Conservation (phyloP, 2,797 vertebrate genomes). For the Lates japonicus region DNA sequence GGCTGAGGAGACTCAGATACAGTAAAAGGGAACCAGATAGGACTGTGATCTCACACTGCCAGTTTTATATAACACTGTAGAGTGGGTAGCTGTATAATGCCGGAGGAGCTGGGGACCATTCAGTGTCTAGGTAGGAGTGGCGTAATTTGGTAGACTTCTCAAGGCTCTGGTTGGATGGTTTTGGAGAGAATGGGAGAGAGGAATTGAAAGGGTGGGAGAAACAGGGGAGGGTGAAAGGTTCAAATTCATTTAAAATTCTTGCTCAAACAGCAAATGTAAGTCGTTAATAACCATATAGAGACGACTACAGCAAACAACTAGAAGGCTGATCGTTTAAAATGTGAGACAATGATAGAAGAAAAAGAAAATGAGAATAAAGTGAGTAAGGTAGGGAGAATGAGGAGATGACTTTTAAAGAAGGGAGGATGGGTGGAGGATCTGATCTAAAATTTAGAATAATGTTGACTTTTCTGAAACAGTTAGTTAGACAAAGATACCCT, state of each 20-base stretch:
- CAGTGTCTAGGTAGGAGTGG: constrained; percentile 45
- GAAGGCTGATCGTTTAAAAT: background rate
- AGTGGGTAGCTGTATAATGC: constrained; percentile 47
- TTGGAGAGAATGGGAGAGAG: background rate
- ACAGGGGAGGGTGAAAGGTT: background rate
- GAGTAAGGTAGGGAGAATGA: background rate
- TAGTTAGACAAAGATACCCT: too few species aligned
- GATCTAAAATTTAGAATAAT: background rate
- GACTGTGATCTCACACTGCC: constrained; percentile 36
- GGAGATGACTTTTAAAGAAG: too few species aligned
- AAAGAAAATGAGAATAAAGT: background rate
- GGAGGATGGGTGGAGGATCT: background rate
- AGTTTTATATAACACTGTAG: constrained; percentile 50
- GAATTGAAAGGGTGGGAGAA: background rate
- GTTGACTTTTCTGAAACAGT: background rate
- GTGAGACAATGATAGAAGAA: background rate
- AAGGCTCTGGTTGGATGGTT: constrained; percentile 32
- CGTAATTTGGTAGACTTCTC: constrained; percentile 65
- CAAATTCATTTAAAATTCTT: background rate
- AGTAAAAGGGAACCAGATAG: constrained; percentile 48
- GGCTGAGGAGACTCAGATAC: constrained; percentile 16
- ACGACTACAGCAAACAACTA: background rate
- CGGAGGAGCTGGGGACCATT: constrained; percentile 45
- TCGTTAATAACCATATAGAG: background rate
- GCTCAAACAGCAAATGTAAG: background rate